phyloP scores from a whole-genome alignment of 2,888 invertebrate genomes.

The Cheiracanthium punctorium region DNA sequence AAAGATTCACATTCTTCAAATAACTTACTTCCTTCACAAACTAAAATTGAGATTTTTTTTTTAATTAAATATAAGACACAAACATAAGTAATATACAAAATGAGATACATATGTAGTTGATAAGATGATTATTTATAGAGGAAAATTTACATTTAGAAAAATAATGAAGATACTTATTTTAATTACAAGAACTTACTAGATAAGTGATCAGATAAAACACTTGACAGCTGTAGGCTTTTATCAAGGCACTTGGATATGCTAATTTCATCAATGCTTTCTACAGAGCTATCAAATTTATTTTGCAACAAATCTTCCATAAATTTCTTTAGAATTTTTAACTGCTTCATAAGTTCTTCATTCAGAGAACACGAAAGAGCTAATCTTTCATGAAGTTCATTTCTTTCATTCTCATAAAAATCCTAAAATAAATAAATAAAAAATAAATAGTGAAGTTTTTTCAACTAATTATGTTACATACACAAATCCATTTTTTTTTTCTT shows the following conservation, averaged over 20 bases:
- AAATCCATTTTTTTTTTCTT: no score
- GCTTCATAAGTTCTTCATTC: constrained; percentile 47
- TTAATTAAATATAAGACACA: neutral
- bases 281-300: constrained; percentile 24
- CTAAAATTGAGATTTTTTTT: constrained; percentile 3
- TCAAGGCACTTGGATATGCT: constrained; percentile 1
- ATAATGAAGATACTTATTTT: no score
- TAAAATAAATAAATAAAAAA: neutral
- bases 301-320: constrained; percentile 57
- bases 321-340: constrained; percentile 28
- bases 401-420: constrained; percentile 29
- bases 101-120: no score
- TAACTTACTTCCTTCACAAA: constrained; percentile 47
- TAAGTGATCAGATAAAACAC: constrained; percentile 36
- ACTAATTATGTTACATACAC: no score
- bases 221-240: constrained; percentile 27
- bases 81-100: no score
- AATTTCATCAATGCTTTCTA: constrained; percentile 36
- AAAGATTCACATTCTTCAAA: constrained; percentile 33
- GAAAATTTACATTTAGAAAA: no score
- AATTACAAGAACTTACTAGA: constrained; percentile 54
- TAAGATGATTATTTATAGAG: no score
- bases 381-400: constrained; percentile 24
- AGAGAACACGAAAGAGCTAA: constrained; percentile 32
- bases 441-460: no score